These are phyloP conservation scores for Megaceryle torquata DNA, from an alignment of 2,113 vertebrate genomes.

Conservation along the genomic window DNA sequence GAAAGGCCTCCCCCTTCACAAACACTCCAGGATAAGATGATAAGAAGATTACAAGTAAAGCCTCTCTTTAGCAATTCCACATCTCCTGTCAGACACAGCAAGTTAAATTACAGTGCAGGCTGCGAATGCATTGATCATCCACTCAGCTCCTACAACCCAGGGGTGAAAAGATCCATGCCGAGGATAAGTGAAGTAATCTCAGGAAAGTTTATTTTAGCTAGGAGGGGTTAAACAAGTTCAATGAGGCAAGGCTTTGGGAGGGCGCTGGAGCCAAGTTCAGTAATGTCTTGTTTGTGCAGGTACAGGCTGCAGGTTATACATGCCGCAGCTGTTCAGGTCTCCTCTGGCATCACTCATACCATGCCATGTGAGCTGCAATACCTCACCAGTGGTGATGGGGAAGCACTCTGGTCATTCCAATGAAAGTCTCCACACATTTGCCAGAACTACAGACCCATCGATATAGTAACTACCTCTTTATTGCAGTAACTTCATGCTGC, in stretches of 20 bases:
- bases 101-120: constrained; percentile 76
- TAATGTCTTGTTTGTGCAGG: constrained; percentile 46
- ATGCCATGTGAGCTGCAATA: rapidly evolving
- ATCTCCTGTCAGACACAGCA: constrained; percentile 75
- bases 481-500: neutral
- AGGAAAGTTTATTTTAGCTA: constrained; percentile 75
- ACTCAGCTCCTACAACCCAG: constrained; percentile 59
- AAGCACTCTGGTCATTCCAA: neutral
- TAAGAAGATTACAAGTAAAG: constrained; percentile 85
- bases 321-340: neutral
- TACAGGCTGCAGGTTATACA: constrained; percentile 31
- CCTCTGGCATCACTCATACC: rapidly evolving
- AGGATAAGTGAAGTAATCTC: constrained; percentile 76
- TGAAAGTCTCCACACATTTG: neutral
- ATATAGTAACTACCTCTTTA: neutral
- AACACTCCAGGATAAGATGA: constrained; percentile 78
- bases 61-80: constrained; percentile 78
- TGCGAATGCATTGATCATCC: constrained; percentile 74
- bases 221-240: constrained; percentile 67
- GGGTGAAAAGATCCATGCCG: constrained; percentile 69
- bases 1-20: constrained; percentile 66
- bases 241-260: constrained; percentile 31
- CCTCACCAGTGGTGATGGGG: neutral
- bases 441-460: neutral
- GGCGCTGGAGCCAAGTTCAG: constrained; percentile 50